Conservation (phyloP, 1,140 invertebrate species). For the Argopecten irradians region DNA sequence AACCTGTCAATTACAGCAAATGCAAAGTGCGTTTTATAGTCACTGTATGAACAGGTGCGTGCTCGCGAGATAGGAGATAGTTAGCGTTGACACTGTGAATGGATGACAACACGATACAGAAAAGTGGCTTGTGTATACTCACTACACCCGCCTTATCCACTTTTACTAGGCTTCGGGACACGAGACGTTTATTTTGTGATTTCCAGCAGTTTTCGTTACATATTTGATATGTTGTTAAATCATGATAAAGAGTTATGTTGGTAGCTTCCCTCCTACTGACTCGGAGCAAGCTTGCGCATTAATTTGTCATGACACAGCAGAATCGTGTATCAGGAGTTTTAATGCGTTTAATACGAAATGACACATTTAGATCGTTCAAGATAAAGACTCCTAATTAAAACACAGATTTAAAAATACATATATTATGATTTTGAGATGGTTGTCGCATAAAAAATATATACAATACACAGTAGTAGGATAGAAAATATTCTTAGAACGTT, state of each 20-base stretch:
- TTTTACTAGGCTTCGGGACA: not conserved
- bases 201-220: not conserved
- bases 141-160: not conserved
- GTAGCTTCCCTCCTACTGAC: not conserved
- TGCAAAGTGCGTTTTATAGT: not conserved
- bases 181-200: not conserved
- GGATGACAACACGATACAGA: not conserved
- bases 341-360: not conserved
- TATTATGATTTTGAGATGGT: not conserved
- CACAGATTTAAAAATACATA: not conserved
- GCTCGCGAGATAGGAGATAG: not conserved
- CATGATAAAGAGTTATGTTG: not conserved
- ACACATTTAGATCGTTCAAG: not conserved
- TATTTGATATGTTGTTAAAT: not conserved
- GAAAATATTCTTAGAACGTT: too few species aligned
- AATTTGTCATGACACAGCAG: not conserved
- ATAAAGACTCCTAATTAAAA: not conserved
- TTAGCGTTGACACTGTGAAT: not conserved
- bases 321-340: not conserved
- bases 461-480: too few species aligned
- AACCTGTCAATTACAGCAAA: not conserved
- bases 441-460: too few species aligned
- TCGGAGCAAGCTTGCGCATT: not conserved
- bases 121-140: not conserved
- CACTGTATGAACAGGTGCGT: constrained; percentile 14